Conservation (phyloP, 2,888 invertebrate species). For the Xanthia togata region DNA sequence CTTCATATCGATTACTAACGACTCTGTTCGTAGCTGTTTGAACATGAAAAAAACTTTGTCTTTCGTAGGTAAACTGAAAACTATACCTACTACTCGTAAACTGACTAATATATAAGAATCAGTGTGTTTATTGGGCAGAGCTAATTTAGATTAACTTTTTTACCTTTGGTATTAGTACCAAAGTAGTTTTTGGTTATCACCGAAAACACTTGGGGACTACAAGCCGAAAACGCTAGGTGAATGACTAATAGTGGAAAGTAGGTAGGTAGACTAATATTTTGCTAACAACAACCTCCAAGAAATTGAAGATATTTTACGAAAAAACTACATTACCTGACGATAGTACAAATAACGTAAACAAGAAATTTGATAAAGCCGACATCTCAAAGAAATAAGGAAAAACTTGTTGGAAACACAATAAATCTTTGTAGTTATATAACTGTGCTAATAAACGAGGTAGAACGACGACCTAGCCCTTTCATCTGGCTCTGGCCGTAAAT, state of each 20-base stretch:
- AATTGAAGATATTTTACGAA: slow-evolving; percentile 22
- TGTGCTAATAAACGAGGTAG: slow-evolving; percentile 81
- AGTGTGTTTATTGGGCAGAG: neutral
- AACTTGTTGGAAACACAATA: slow-evolving; percentile 73
- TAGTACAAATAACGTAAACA: slow-evolving; percentile 30
- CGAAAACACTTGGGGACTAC: neutral
- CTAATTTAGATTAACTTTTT: neutral
- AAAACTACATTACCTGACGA: slow-evolving; percentile 41
- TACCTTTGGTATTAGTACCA: neutral
- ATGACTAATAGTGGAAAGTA: neutral
- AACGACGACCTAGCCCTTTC: slow-evolving; percentile 80
- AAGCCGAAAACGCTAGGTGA: neutral
- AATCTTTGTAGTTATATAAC: slow-evolving; percentile 76
- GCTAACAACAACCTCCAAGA: neutral
- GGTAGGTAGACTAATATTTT: neutral
- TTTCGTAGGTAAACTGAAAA: neutral
- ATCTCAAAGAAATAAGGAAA: slow-evolving; percentile 63
- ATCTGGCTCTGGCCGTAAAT: slow-evolving; percentile 81
- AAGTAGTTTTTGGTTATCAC: too few species aligned
- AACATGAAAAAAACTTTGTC: neutral
- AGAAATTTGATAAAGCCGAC: slow-evolving; percentile 42
- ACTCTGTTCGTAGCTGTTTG: too few species aligned
- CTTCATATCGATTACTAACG: too few species aligned
- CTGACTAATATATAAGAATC: neutral
- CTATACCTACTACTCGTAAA: too few species aligned